Evolutionary conservation across 1,140 invertebrate species (phyloP).

Genomic region (Pseudomyrmex dendroicus): DNA sequence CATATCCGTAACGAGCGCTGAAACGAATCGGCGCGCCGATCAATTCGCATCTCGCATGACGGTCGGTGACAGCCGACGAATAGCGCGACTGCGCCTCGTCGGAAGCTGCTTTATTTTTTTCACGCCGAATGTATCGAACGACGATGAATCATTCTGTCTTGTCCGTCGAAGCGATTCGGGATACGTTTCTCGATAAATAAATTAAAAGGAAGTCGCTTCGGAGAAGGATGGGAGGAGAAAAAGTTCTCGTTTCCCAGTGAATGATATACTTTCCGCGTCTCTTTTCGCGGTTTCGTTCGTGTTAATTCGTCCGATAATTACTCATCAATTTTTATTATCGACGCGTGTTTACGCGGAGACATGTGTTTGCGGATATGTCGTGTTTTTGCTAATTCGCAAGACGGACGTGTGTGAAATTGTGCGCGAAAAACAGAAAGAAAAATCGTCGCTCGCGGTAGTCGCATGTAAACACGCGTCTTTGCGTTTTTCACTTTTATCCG

Average conservation of each 20-base stretch:
- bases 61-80: constrained; percentile 61
- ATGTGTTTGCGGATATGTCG: not conserved
- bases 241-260: not conserved
- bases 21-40: constrained; percentile 68
- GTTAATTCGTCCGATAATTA: not conserved
- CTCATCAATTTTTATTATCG: not conserved
- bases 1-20: constrained; percentile 66
- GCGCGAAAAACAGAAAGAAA: no score
- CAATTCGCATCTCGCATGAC: constrained; percentile 57
- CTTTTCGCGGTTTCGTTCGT: not conserved
- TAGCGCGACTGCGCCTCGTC: constrained; percentile 47
- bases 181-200: constrained; percentile 22
- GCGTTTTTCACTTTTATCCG: constrained; percentile 1
- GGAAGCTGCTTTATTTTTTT: constrained; percentile 48
- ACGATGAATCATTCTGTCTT: constrained; percentile 59
- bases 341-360: not conserved
- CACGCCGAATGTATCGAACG: constrained; percentile 32
- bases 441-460: not conserved
- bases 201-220: constrained; percentile 36
- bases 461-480: constrained; percentile 7
- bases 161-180: constrained; percentile 33
- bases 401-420: no score
- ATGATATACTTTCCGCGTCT: not conserved
- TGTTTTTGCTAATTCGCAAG: no score
- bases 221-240: no score